A percentile compares a stretch with the other conserved stretches of the same genome.
These are phyloP conservation scores for Protomyctophum bolini DNA, from an alignment of 2,113 vertebrate species.

Conservation along the genomic window DNA sequence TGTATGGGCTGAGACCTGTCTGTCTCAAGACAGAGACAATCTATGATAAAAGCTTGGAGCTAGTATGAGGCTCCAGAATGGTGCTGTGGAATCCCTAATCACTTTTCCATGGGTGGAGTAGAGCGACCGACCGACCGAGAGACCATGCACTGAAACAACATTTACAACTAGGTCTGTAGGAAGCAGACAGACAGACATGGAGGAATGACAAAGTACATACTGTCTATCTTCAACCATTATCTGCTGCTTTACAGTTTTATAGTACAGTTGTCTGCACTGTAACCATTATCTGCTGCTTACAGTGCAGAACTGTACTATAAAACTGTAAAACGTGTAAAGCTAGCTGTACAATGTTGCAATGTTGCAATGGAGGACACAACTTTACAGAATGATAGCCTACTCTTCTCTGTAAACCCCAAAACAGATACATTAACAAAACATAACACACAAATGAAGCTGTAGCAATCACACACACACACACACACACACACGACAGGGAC, in stretches of 20 bases:
- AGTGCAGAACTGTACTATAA: no score
- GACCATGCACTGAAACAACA: slow-evolving; percentile 19
- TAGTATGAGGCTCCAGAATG: slow-evolving; percentile 7
- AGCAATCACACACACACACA: no score
- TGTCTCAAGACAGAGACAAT: slow-evolving; percentile 1
- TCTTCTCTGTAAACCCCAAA: no score
- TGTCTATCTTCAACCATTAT: neutral
- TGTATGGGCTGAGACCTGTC: neutral
- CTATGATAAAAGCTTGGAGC: slow-evolving; percentile 23
- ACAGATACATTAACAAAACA: no score
- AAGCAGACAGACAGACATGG: slow-evolving; percentile 2
- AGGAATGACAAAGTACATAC: slow-evolving; percentile 23
- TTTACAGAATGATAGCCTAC: neutral
- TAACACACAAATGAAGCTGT: no score
- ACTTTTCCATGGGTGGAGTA: slow-evolving; percentile 50
- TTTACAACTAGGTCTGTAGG: slow-evolving; percentile 22
- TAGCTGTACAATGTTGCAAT: neutral
- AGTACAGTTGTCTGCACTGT: no score
- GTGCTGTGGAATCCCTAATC: slow-evolving; percentile 51
- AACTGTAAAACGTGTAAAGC: neutral
- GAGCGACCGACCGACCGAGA: slow-evolving; percentile 31
- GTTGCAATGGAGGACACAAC: neutral
- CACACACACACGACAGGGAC: no score
- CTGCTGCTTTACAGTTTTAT: no score
- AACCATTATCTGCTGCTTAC: neutral